phyloP scores from a whole-genome alignment of 35 echinoderm and acorn worm genomes.

The Heliocidaris erythrogramma region DNA sequence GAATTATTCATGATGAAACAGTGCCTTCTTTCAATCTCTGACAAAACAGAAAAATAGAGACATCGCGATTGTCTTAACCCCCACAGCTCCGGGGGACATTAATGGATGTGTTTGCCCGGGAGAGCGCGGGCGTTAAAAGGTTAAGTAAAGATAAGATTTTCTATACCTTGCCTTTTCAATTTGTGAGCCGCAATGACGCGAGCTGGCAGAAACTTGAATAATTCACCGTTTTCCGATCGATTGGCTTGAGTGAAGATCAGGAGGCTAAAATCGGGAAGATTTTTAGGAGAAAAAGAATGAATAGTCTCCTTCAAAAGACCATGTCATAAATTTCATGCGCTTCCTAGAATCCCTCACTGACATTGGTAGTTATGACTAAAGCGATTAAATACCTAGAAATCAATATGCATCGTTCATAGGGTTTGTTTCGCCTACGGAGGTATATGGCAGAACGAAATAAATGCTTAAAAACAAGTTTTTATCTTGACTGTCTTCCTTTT shows the following conservation, averaged over 20 bases:
- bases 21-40: not conserved
- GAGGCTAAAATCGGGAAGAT: not conserved
- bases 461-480: no score
- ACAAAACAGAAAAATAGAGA: slow-evolving; percentile 5
- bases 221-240: slow-evolving; percentile 40
- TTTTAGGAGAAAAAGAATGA: not conserved
- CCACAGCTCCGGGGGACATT: not conserved
- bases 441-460: no score
- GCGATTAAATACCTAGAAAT: no score
- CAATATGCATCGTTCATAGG: no score
- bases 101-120: not conserved
- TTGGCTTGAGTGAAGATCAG: slow-evolving; percentile 10
- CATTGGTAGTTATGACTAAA: no score
- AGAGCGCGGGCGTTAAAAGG: not conserved
- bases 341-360: no score
- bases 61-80: slow-evolving; percentile 15
- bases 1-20: not conserved
- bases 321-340: not conserved
- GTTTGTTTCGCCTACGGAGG: no score
- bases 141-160: not conserved
- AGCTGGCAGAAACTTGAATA: slow-evolving; percentile 40
- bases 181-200: slow-evolving; percentile 13
- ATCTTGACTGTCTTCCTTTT: no score
- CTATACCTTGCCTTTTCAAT: slow-evolving; percentile 4
- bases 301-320: not conserved